These are phyloP conservation scores for Trissolcus brochymenae DNA, from an alignment of 2,888 invertebrate genomes.

Conservation along the genomic window DNA sequence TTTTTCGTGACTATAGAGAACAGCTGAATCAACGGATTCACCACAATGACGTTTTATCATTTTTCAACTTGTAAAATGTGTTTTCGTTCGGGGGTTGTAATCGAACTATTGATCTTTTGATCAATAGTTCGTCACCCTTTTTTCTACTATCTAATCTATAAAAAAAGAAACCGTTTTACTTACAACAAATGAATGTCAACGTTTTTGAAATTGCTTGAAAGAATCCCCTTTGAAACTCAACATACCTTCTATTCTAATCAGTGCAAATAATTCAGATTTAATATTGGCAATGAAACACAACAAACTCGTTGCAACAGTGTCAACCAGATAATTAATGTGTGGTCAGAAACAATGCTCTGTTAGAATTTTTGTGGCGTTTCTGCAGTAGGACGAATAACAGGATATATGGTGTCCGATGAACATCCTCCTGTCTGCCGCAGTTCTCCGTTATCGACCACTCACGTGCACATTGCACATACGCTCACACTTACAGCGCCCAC, in stretches of 20 bases:
- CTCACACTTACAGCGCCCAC: slow-evolving; percentile 56
- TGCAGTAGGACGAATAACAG: slow-evolving; percentile 75
- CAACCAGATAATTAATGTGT: slow-evolving; percentile 24
- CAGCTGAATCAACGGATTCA: slow-evolving; percentile 47
- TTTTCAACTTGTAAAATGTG: slow-evolving; percentile 20
- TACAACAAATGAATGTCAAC: background rate
- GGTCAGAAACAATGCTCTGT: slow-evolving; percentile 54
- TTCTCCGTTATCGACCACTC: slow-evolving; percentile 72
- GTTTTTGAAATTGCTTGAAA: background rate
- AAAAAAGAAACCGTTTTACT: background rate
- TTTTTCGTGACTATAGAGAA: slow-evolving; percentile 25
- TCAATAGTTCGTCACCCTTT: slow-evolving; percentile 41
- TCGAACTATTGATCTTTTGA: slow-evolving; percentile 32
- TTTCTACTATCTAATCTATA: slow-evolving; percentile 9
- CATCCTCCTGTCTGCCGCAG: slow-evolving; percentile 67
- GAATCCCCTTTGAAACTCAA: background rate
- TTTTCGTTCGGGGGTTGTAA: slow-evolving; percentile 24
- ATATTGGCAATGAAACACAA: background rate
- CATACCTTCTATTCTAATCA: background rate
- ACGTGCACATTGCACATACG: slow-evolving; percentile 60
- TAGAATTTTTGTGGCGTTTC: slow-evolving; percentile 64
- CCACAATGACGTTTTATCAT: slow-evolving; percentile 20
- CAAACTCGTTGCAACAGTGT: slow-evolving; percentile 3
- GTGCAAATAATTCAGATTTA: background rate
- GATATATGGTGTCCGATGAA: slow-evolving; percentile 76